Base-by-base conservation (phyloP, 2,888 invertebrate genomes). In the Synanthedon tipuliformis region DNA sequence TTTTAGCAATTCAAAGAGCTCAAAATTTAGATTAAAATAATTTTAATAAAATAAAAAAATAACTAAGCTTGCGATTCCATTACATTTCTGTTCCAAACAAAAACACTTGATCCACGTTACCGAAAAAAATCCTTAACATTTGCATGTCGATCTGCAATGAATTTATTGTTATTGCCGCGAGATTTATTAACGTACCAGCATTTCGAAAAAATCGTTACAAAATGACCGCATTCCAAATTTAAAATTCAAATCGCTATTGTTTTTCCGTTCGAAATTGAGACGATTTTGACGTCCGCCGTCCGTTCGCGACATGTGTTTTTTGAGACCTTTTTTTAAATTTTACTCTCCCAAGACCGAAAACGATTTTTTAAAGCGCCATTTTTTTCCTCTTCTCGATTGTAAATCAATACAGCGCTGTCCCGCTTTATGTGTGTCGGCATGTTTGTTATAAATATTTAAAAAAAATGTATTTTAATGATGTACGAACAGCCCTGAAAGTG, bases 121-220 rank as follows among this genome's bases (percentile, higher is more conserved):
- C 73, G 73, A 83, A 86, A 85, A 34, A 83, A 84, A 81, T 75
- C 68, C 64, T 66, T 65, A 65, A 75, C 86, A 86, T 87, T 87
- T 86, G 85, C 87, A 87, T 87, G 87, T 84, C 87, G 82, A 86
- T 84, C 77, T 65, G 80, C 85, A 86, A 87, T 86, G 86, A 87
- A 87, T 87, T 87, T 87, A 87, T 87, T 67, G 86, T 87, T 87
- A 87, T 87, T 86, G 85, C 81, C 60, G 60, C 58, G 66, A 81
- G 87, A 87, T 87, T 87, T 87, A 87, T 87, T 82, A 73, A 65
- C 63, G 64, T 63, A 69, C 75, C 74, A 34, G 70, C 76, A 76
- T 81, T 78, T 61, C 74, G 75, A 82, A 86, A 85, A 85, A 85
- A 82, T 74, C 69, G 68, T 65, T 69, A 73, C 70, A 81, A 81